A percentile compares a stretch with the other conserved stretches of the same genome.
Evolutionary conservation across 2,888 invertebrate genomes (phyloP).

Genomic region (Leucania comma): DNA sequence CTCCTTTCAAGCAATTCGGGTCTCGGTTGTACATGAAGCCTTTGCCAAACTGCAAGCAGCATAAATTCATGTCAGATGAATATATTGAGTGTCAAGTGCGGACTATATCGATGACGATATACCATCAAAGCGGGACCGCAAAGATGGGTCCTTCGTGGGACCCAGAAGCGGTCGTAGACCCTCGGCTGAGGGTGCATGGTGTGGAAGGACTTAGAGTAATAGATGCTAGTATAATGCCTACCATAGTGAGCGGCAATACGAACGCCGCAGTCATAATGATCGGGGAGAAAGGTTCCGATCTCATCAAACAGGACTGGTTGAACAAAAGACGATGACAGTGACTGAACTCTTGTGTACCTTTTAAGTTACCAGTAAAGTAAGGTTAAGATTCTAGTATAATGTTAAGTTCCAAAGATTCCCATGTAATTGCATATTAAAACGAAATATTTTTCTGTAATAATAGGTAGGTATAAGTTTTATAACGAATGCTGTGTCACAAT

Average conservation of each 20-base stretch:
- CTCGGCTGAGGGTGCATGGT: constrained; percentile 94
- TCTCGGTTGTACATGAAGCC: constrained; percentile 94
- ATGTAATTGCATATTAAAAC: constrained; percentile 28
- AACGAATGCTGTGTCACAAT: constrained; percentile 5
- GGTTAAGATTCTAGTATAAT: constrained; percentile 31
- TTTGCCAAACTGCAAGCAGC: constrained; percentile 94
- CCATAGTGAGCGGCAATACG: constrained; percentile 96
- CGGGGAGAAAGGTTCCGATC: constrained; percentile 96
- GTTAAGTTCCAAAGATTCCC: constrained; percentile 63
- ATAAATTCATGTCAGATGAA: constrained; percentile 94
- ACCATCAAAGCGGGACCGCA: constrained; percentile 96
- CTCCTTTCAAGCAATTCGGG: constrained; percentile 95
- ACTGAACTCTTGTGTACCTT: constrained; percentile 50
- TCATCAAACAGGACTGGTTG: constrained; percentile 96
- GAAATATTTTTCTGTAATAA: constrained; percentile 13
- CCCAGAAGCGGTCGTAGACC: constrained; percentile 95
- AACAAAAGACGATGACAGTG: constrained; percentile 78
- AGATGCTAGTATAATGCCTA: constrained; percentile 97
- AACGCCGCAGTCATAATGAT: constrained; percentile 98
- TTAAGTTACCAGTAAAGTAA: constrained; percentile 63
- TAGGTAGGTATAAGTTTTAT: constrained; percentile 17
- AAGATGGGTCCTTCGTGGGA: constrained; percentile 97
- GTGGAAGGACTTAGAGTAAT: constrained; percentile 95
- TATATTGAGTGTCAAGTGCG: constrained; percentile 97
- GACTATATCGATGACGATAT: constrained; percentile 97